Evolutionary conservation across 1,140 invertebrate species (phyloP).

Genomic region (Dufourea novaeangliae): DNA sequence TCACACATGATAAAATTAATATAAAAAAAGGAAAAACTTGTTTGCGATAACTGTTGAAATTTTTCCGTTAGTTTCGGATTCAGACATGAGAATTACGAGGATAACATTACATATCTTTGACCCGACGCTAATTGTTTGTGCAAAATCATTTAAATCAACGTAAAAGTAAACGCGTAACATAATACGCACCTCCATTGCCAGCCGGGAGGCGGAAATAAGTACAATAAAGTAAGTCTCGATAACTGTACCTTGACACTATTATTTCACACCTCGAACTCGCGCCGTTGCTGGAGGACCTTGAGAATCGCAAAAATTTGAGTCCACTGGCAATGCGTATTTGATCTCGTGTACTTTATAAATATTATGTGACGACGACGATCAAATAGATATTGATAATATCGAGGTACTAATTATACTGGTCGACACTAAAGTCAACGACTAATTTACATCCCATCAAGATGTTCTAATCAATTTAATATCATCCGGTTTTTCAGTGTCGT

Average conservation of each 20-base stretch:
- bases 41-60: no score
- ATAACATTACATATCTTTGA: not conserved
- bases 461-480: no score
- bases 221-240: constrained; percentile 44
- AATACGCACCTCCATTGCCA: constrained; percentile 4
- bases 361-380: no score
- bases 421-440: not conserved
- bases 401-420: not conserved
- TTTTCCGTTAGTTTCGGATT: not conserved
- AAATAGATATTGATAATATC: no score
- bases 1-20: no score
- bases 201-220: constrained; percentile 28
- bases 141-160: not conserved
- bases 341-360: no score
- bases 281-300: constrained; percentile 14
- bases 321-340: no score
- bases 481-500: no score
- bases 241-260: constrained; percentile 67
- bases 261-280: constrained; percentile 27
- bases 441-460: not conserved
- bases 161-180: not conserved
- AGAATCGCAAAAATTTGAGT: constrained; percentile 8
- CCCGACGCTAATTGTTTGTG: not conserved
- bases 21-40: no score
- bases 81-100: not conserved